These are phyloP conservation scores for Synaphobranchus kaupii DNA, from an alignment of 2,797 vertebrate genomes.

Conservation along the genomic window DNA sequence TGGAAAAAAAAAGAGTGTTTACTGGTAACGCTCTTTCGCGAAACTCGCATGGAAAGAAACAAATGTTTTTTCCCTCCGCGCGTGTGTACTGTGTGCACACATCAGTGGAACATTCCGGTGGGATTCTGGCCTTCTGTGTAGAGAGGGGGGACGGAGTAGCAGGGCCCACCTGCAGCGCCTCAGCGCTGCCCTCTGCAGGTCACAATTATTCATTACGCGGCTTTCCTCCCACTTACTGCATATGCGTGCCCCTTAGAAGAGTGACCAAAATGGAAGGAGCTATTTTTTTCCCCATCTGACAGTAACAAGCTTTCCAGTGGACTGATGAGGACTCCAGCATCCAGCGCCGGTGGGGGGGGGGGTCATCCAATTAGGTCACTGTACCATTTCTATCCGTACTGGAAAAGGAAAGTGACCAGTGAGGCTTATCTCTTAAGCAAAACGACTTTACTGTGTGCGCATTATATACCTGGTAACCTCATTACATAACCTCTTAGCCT, in stretches of 20 bases:
- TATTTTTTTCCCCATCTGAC: neutral
- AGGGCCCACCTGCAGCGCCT: neutral
- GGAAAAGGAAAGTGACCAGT: slow-evolving; percentile 54
- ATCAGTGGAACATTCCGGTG: neutral
- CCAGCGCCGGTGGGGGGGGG: slow-evolving; percentile 39
- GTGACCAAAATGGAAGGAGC: neutral
- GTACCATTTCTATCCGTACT: slow-evolving; percentile 53
- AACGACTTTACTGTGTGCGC: neutral
- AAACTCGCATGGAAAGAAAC: neutral
- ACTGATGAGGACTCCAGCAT: neutral
- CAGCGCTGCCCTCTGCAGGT: neutral
- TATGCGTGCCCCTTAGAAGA: neutral
- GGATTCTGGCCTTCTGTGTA: neutral
- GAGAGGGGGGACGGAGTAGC: neutral
- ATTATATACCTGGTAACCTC: neutral
- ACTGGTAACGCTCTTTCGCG: neutral
- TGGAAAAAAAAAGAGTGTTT: neutral
- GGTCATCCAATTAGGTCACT: slow-evolving; percentile 59
- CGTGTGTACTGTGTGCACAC: neutral
- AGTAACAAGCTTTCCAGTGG: neutral
- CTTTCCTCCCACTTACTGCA: neutral
- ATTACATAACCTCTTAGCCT: neutral
- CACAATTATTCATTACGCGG: no score
- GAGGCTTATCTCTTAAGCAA: slow-evolving; percentile 49
- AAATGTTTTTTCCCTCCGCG: neutral